Evolutionary conservation across 2,113 vertebrate genomes (phyloP), one percentile per base, ranked within the genome.

Genomic region (Calidris pugnax): DNA sequence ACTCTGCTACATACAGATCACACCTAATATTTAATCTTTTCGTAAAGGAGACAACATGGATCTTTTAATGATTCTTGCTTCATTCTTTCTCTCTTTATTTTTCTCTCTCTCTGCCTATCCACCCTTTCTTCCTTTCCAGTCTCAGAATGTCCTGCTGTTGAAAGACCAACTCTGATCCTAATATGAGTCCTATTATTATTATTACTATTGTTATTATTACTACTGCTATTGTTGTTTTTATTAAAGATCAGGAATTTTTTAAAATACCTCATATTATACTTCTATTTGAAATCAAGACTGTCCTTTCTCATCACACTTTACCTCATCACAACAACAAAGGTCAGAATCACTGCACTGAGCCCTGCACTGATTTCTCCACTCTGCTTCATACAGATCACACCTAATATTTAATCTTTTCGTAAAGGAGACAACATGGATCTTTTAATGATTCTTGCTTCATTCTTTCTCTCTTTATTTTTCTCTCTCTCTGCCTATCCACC

Each of bases 221-320:
- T 78, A 6, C 12, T 77, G 3, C 12, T 74, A 3, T 3, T 62
- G 7, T 47, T 6, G 4, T 28, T 60, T 74, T 57, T 47, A n/a
- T 56, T 43, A 30, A 91, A 87, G 35, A 56, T 8, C 13, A 37
- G 47, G 6, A 32, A 73, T 74, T 81, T 56, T n/a, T n/a, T n/a
- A n/a, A n/a, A n/a, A n/a, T n/a, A n/a, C 67, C 56, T 89, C 39
- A n/a, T 45, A 43, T 66, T 88, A 71, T 60, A 35, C 45, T 83
- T 89, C 79, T 83, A 56, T 79, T 92, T 87, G 51, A 90, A 83
- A 83, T 28, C 43, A 76, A 33, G 35, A 28, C 83, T 94, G 73
- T 73, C 64, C 53, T 69, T 95, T 95, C 71, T 85, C 24, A 72
- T 72, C 62, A 69, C 39, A 37, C 27, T 84, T 85, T 26, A 47